Evolutionary conservation across 2,888 invertebrate genomes (phyloP), one percentile per base, ranked within the genome.

Genomic region (Molorchus minor): DNA sequence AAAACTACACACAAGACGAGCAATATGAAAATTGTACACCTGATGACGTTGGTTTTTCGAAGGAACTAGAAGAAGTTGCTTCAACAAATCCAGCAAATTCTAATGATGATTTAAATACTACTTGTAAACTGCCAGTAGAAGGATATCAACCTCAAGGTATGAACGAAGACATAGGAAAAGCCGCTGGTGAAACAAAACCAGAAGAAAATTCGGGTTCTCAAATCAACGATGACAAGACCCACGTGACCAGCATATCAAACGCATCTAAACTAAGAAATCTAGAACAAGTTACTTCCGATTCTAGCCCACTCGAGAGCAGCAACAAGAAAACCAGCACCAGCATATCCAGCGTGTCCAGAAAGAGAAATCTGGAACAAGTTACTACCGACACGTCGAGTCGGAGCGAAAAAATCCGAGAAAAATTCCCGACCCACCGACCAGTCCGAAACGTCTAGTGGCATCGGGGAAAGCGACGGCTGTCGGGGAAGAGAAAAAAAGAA

Each of bases 261-360:
- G 62, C 56, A 0, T 62, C 62, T 0, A 58, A 45, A 38, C 10
- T 52, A 10, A 56, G 69, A 25, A 67, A 64, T 15, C 30, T 69
- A 25, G 65, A 67, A 2, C 51, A 35, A 1, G 51, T 46, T 13
- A 41, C 47, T n/a, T 61, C 56, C 1, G 43, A 49, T 10, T 56
- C 53, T 13, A 61, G 51, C 29, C 47, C 36, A 2, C 49, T 46
- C 15, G 38, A 19, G 3, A 44, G 20, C n/a, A 46, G 43, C 12
- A 16, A 1, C 1, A 21, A 52, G 8, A 52, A 52, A 19, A 38
- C 49, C 10, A 13, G 17, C 21, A 63, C 60, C 5, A 62, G 62
- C 35, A 13, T 67, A 1, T 66, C 69, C 5, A 58, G 44, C 12
- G 65, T 62, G 3, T 69, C 67, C 1, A 56, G 51, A 41, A 57